phyloP scores from a whole-genome alignment of 2,888 invertebrate genomes.

The Hypsopygia costalis region DNA sequence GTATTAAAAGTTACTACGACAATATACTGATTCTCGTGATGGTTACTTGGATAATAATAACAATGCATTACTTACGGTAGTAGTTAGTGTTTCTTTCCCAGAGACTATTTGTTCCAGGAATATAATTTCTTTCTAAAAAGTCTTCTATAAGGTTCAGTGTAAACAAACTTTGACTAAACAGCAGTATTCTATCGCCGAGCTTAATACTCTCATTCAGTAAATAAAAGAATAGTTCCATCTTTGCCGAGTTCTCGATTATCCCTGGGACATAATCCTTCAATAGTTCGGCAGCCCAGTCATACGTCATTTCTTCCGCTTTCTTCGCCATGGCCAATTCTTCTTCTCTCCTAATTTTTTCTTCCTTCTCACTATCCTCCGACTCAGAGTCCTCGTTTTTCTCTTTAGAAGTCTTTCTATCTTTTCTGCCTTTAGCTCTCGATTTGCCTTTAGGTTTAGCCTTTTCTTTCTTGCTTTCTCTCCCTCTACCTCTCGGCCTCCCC shows the following conservation, averaged over 20 bases:
- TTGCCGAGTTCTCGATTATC: conserved; percentile 95
- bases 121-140: conserved; percentile 87
- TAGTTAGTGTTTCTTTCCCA: conserved; percentile 95
- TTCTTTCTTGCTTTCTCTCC: conserved; percentile 55
- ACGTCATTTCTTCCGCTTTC: conserved; percentile 91
- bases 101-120: conserved; percentile 84
- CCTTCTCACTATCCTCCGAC: conserved; percentile 79
- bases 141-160: conserved; percentile 97
- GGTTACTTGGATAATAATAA: too few relatives aligned
- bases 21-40: too few relatives aligned
- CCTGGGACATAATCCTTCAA: conserved; percentile 93
- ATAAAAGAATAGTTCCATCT: conserved; percentile 96
- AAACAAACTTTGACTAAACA: conserved; percentile 97
- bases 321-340: conserved; percentile 78
- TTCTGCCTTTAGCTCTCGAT: conserved; percentile 63
- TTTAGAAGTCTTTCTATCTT: conserved; percentile 69
- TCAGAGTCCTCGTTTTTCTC: conserved; percentile 76
- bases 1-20: too few relatives aligned
- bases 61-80: conserved; percentile 87
- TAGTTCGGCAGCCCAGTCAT: conserved; percentile 93
- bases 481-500: conserved; percentile 46
- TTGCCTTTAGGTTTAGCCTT: conserved; percentile 56
- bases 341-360: conserved; percentile 81
- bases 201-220: conserved; percentile 93
- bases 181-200: conserved; percentile 93